Base-by-base conservation (phyloP, 1,140 invertebrate genomes). In the Sitophilus oryzae region DNA sequence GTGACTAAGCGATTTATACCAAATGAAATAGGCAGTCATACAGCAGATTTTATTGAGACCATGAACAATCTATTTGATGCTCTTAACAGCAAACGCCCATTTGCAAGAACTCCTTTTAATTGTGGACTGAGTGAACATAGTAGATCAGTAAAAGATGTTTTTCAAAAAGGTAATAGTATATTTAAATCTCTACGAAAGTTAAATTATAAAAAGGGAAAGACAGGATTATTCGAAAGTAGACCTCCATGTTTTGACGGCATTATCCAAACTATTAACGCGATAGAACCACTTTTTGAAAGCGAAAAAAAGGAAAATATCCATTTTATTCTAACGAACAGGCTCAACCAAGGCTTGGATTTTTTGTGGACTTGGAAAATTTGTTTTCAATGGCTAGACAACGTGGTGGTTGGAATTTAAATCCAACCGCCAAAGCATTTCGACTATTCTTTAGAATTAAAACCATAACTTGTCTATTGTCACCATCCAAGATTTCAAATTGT, bases 291-390 rank as follows among this genome's bases (percentile, higher is more conserved):
- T 16, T 55, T 23, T 38, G 36, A 48, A n/a, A 22, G 40, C 11
- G 51, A 60, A 52, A 40, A 21, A 54, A 38, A 34, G 35, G 40
- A n/a, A 22, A 47, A 56, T 9, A 45, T 52, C 52, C 55, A 52
- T 40, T 59, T 36, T 51, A 9, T 57, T 8, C 42, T 61, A 16
- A 61, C 49, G 25, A 23, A 43, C 43, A 20, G 51, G 53, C 46
- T 59, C 42, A 63, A 65, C 45, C 61, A 63, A 59, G 63, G 65
- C 59, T 43, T n/a, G n/a, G n/a, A n/a, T n/a, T n/a, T n/a, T n/a
- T n/a, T n/a, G n/a, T n/a, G n/a, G n/a, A n/a, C n/a, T 55, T 23
- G 34, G 60, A 16, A 61, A 66, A 57, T 60, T 65, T 62, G 47
- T 59, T 51, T 52, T 48, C 46, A 52, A 20, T 56, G 45, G 16